These are phyloP conservation scores for Xestoiulus laeticollis DNA, from an alignment of 2,888 invertebrate genomes.

Conservation along the genomic window DNA sequence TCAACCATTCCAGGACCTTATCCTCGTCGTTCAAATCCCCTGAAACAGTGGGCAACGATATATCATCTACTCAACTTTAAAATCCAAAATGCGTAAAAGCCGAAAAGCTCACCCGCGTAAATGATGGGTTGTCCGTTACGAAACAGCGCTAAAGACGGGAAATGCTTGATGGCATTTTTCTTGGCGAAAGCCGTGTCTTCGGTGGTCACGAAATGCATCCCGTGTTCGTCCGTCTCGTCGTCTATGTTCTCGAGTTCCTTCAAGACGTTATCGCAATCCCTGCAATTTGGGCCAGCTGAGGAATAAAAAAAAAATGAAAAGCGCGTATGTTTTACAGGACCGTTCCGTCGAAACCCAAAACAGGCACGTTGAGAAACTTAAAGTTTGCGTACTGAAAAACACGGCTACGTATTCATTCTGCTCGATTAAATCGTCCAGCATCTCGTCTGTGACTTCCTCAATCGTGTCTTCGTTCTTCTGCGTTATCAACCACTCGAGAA, in stretches of 20 bases:
- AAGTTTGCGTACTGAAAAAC: constrained; percentile 78
- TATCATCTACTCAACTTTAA: background rate
- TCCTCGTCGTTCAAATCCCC: constrained; percentile 93
- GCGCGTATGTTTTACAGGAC: background rate
- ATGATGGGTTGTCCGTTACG: constrained; percentile 88
- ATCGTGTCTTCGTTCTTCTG: constrained; percentile 91
- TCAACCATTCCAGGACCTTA: constrained; percentile 87
- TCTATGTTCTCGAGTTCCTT: constrained; percentile 90
- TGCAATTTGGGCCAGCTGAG: constrained; percentile 70
- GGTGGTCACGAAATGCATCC: constrained; percentile 92
- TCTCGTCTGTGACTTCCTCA: constrained; percentile 93
- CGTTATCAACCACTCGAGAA: constrained; percentile 85
- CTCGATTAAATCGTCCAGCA: constrained; percentile 82
- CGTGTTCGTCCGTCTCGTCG: constrained; percentile 90
- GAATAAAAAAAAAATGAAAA: background rate
- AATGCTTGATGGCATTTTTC: constrained; percentile 81
- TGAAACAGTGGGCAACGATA: too few relatives aligned
- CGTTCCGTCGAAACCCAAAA: too few relatives aligned
- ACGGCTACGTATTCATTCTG: constrained; percentile 95
- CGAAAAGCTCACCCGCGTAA: constrained; percentile 68
- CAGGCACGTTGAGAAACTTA: background rate
- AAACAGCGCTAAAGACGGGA: constrained; percentile 88
- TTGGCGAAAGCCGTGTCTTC: constrained; percentile 83
- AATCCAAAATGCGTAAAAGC: background rate
- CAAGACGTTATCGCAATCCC: constrained; percentile 84